Conservation (phyloP, 2,888 invertebrate species). For the Clepsis dumicolana region DNA sequence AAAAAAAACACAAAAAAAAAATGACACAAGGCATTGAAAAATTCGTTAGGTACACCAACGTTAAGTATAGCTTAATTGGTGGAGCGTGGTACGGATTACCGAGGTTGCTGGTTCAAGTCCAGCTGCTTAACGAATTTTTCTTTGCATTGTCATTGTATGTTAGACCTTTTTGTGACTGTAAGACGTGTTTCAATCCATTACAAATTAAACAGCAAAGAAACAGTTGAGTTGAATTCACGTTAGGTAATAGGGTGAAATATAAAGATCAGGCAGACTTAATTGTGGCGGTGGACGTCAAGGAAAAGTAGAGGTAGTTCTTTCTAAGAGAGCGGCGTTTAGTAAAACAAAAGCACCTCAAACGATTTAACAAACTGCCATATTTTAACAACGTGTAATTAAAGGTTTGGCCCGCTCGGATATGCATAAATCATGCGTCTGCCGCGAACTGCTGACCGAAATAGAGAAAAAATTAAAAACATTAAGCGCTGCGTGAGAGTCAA, state of each 20-base stretch:
- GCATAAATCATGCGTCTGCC: conserved; percentile 85
- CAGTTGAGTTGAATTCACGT: neutral
- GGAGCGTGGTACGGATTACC: no score
- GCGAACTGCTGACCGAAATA: conserved; percentile 85
- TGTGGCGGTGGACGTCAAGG: conserved; percentile 66
- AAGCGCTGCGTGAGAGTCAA: conserved; percentile 59
- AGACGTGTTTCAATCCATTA: no score
- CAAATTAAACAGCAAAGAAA: no score
- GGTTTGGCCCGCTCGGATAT: conserved; percentile 84
- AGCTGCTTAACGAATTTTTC: no score
- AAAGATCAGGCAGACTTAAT: conserved; percentile 47
- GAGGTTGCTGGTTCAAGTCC: no score
- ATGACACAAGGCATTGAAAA: no score
- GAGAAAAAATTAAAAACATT: conserved; percentile 85
- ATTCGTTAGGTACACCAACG: no score
- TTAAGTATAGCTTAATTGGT: no score
- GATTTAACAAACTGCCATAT: conserved; percentile 86
- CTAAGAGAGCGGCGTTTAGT: conserved; percentile 76
- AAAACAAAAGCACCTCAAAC: conserved; percentile 82
- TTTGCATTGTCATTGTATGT: no score
- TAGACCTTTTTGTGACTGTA: no score
- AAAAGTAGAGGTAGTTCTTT: conserved; percentile 59
- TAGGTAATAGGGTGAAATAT: neutral
- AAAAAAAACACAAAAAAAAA: no score
- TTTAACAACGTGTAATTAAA: conserved; percentile 87